Evolutionary conservation across 2,797 vertebrate species (phyloP).

Genomic region (Protonibea diacanthus): DNA sequence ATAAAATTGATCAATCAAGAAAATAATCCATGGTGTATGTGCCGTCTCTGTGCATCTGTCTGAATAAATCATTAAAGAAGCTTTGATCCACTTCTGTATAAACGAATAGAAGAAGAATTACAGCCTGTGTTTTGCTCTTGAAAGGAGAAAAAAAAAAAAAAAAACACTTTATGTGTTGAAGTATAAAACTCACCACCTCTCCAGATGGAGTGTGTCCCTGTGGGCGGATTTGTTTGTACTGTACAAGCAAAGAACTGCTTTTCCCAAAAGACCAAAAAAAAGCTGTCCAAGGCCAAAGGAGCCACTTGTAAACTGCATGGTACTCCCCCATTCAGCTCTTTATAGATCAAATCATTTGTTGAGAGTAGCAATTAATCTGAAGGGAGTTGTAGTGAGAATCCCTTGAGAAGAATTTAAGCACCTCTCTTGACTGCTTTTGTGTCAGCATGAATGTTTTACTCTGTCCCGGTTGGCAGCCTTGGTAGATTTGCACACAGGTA

Average conservation of each 20-base stretch:
- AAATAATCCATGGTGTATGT: background rate
- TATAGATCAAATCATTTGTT: slow-evolving; percentile 49
- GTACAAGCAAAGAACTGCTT: slow-evolving; percentile 26
- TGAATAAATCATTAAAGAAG: background rate
- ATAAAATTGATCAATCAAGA: background rate
- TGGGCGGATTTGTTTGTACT: slow-evolving; percentile 36
- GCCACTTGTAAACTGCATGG: slow-evolving; percentile 8
- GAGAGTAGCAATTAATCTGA: slow-evolving; percentile 59
- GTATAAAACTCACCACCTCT: background rate
- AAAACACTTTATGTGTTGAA: slow-evolving; percentile 5
- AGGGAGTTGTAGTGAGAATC: slow-evolving; percentile 30
- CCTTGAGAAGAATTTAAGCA: slow-evolving; percentile 36
- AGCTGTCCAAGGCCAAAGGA: slow-evolving; percentile 27
- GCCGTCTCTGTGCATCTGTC: background rate
- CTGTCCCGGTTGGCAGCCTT: slow-evolving; percentile 16
- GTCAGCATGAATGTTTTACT: slow-evolving; percentile 46
- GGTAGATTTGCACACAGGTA: slow-evolving; percentile 44
- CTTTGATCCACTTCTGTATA: background rate
- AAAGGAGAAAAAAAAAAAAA: background rate
- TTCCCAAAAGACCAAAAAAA: background rate
- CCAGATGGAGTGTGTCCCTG: background rate
- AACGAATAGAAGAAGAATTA: background rate
- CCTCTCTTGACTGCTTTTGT: slow-evolving; percentile 35
- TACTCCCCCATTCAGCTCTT: slow-evolving; percentile 43
- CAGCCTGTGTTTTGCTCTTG: slow-evolving; percentile 1